Base-by-base conservation (phyloP, 1,140 invertebrate species). In the Panonychus citri region DNA sequence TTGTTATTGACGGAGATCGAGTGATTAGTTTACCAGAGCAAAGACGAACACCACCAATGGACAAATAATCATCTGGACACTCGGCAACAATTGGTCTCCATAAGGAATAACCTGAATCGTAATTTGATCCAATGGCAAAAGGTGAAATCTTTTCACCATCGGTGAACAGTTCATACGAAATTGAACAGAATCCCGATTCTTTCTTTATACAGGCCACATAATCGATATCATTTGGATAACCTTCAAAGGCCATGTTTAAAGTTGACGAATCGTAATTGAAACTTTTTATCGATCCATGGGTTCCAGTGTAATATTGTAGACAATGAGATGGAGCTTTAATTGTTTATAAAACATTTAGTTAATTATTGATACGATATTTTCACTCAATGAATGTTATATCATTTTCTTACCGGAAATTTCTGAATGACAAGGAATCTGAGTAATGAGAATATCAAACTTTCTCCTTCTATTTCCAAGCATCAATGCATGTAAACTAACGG, bases 371-470 rank as follows among this genome's bases (percentile, higher is more conserved):
- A 34, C 5, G 30, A 34, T 12, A 34, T 34, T 34, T 7, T 34
- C 30, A 34, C n/a, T n/a, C n/a, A n/a, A n/a, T n/a, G n/a, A n/a
- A n/a, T n/a, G n/a, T n/a, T n/a, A n/a, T n/a, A n/a, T n/a, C n/a
- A n/a, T n/a, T n/a, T 17, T 39, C 28, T 54, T 46, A 63, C 62
- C 60, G 54, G 42, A 40, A 26, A 59, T 75, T 15, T 75, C 71
- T 61, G 76, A 80, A 59, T 77, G 74, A 62, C 83, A 85, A 12
- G 73, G 74, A 39, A 86, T 74, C 71, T 85, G 82, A 8, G 75
- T 74, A 1, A 85, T 70, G 65, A 77, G 77, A 28, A 86, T 76
- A 64, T 83, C 82, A 81, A 82, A 87, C 58, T 75, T 73, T 25
- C 82, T 75, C 48, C 74, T 69, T 60, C 78, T 77, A 3, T 78